Conservation (phyloP, 1,140 invertebrate species). For the Eciton burchellii region DNA sequence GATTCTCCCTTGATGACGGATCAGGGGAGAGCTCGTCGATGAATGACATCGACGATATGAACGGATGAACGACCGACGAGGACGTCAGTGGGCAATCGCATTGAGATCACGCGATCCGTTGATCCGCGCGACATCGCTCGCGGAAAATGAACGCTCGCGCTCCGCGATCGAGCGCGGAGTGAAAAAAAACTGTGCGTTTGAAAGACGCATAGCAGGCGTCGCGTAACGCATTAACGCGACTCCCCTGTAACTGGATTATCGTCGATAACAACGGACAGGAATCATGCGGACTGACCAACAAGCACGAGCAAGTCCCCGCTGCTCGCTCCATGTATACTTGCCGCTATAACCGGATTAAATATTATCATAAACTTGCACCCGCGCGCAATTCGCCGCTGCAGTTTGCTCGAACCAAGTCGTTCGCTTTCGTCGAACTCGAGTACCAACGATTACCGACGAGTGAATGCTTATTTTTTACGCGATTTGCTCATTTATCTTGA, state of each 20-base stretch:
- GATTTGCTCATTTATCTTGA: no score
- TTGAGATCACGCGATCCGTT: constrained; percentile 16
- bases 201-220: constrained; percentile 36
- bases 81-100: constrained; percentile 11
- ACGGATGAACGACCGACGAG: constrained; percentile 33
- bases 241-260: constrained; percentile 80
- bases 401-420: neutral
- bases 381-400: neutral
- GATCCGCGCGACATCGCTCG: neutral
- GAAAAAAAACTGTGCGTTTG: constrained; percentile 52
- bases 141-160: neutral
- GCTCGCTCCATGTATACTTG: constrained; percentile 35
- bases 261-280: constrained; percentile 71
- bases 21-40: constrained; percentile 3
- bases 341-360: constrained; percentile 83
- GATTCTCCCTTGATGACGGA: neutral
- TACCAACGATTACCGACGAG: neutral
- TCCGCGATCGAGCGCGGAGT: neutral
- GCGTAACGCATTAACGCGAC: constrained; percentile 71
- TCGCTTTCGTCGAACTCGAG: neutral
- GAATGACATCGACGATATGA: constrained; percentile 34
- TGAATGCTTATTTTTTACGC: neutral
- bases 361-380: constrained; percentile 81
- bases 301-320: constrained; percentile 69
- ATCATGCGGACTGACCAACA: constrained; percentile 76